phyloP scores from a whole-genome alignment of 1,140 invertebrate genomes.

The Tyrophagus putrescentiae region DNA sequence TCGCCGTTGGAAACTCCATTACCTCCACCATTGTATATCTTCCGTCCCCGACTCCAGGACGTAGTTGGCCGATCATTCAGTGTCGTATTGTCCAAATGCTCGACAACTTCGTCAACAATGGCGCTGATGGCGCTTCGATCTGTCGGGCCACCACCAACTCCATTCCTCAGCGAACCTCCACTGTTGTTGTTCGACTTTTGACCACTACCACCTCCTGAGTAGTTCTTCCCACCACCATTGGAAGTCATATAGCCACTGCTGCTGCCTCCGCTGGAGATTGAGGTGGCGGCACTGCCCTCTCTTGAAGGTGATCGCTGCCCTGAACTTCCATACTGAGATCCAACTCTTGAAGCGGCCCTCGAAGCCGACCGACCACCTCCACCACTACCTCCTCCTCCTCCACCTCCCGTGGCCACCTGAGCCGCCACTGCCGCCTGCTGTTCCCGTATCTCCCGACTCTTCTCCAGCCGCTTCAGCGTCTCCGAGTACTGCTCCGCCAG shows the following conservation, averaged over 20 bases:
- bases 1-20: no score
- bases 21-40: background rate
- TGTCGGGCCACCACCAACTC: conserved; percentile 1
- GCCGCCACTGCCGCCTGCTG: conserved; percentile 28
- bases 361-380: background rate
- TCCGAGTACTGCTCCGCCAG: conserved; percentile 46
- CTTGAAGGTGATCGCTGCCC: conserved; percentile 6
- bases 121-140: conserved; percentile 13
- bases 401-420: background rate
- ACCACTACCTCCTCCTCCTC: background rate
- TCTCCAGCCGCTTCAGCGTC: conserved; percentile 66
- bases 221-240: background rate
- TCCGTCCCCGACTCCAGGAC: conserved; percentile 20
- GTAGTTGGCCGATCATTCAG: conserved; percentile 21
- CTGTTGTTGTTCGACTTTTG: background rate
- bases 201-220: background rate
- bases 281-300: conserved; percentile 17
- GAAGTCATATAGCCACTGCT: conserved; percentile 22
- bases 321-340: background rate
- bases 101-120: conserved; percentile 4
- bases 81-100: conserved; percentile 6
- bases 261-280: conserved; percentile 7
- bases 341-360: background rate
- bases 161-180: background rate
- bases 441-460: conserved; percentile 49